These are phyloP conservation scores for Jaculus jaculus DNA, from an alignment of 2,113 vertebrate genomes.

Conservation along the genomic window DNA sequence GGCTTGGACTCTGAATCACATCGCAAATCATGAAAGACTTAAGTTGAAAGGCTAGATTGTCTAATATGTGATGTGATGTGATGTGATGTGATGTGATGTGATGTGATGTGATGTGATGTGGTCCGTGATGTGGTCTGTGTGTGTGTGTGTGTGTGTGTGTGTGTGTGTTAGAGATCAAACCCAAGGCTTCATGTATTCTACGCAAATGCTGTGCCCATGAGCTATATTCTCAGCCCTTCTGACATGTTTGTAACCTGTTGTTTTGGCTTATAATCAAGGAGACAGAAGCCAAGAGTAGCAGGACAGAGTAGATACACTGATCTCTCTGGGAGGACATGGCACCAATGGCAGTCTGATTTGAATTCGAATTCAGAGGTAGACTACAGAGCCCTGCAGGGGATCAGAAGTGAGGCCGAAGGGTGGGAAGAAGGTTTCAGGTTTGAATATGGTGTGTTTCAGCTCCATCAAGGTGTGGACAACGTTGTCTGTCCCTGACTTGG, in stretches of 20 bases:
- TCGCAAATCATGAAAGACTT: background rate
- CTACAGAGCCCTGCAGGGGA: background rate
- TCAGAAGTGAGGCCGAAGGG: too few species aligned
- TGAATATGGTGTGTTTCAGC: background rate
- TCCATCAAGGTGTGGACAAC: too few species aligned
- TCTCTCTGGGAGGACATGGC: rapidly evolving
- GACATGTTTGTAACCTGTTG: background rate
- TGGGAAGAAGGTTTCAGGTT: too few species aligned
- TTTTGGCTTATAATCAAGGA: background rate
- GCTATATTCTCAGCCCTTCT: background rate
- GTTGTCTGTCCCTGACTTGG: background rate
- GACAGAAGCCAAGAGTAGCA: background rate
- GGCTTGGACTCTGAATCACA: background rate
- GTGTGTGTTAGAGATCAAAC: too few species aligned
- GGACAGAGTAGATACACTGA: rapidly evolving
- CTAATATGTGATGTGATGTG: too few species aligned
- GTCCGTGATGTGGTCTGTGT: too few species aligned
- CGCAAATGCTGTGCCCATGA: background rate
- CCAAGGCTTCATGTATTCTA: background rate
- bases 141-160: too few species aligned
- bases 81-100: too few species aligned
- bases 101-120: too few species aligned
- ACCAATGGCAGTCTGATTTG: rapidly evolving
- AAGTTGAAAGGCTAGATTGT: background rate
- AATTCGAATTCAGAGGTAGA: background rate